Evolutionary conservation across 2,888 invertebrate species (phyloP).

Genomic region (Ephialtes manifestator): DNA sequence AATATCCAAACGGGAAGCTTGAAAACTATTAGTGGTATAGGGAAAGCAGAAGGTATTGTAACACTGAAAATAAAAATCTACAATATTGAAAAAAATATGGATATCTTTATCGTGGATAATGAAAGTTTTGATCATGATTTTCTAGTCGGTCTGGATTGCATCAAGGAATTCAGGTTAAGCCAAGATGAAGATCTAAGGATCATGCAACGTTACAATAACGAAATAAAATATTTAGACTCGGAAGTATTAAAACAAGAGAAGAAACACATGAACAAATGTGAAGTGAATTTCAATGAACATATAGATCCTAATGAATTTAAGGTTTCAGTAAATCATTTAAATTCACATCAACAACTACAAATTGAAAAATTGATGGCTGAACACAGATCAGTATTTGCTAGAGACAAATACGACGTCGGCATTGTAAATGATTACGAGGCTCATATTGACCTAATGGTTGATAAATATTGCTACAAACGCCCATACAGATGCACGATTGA

Average conservation of each 20-base stretch:
- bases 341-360: no score
- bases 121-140: no score
- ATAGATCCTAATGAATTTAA: no score
- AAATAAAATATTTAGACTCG: constrained; percentile 40
- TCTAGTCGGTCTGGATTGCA: constrained; percentile 64
- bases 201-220: constrained; percentile 10
- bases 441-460: no score
- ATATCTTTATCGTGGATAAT: no score
- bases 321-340: no score
- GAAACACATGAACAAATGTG: no score
- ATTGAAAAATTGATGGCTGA: no score
- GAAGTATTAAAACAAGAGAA: not conserved
- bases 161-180: constrained; percentile 72
- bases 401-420: constrained; percentile 58
- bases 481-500: no score
- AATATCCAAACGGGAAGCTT: constrained; percentile 44
- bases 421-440: constrained; percentile 60
- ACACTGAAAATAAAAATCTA: constrained; percentile 70
- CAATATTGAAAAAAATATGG: constrained; percentile 53
- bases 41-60: constrained; percentile 66
- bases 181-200: constrained; percentile 73
- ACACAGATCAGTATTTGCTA: constrained; percentile 6
- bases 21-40: constrained; percentile 73
- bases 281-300: no score
- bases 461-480: no score